These are phyloP conservation scores for Tachina lurida DNA, from an alignment of 2,888 invertebrate species.

Conservation along the genomic window DNA sequence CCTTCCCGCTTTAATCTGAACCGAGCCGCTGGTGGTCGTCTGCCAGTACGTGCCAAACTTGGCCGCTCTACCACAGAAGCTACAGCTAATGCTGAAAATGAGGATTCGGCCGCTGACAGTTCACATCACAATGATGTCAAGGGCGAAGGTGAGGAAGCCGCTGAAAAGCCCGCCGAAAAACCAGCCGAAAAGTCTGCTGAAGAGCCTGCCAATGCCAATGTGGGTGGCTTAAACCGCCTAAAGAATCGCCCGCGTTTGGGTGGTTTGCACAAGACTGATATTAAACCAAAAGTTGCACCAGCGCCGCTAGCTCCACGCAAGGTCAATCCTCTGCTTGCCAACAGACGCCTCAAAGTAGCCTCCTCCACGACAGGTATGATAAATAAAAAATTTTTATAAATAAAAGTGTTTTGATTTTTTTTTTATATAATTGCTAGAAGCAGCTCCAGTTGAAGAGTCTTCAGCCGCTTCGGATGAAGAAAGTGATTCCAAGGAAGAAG, in stretches of 20 bases:
- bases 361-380: slow-evolving; percentile 80
- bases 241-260: slow-evolving; percentile 82
- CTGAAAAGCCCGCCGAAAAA: slow-evolving; percentile 74
- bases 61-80: slow-evolving; percentile 77
- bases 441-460: slow-evolving; percentile 71
- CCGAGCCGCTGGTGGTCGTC: slow-evolving; percentile 78
- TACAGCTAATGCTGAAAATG: slow-evolving; percentile 74
- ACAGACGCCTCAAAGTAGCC: slow-evolving; percentile 80
- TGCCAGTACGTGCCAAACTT: slow-evolving; percentile 80
- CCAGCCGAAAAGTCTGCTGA: slow-evolving; percentile 74
- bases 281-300: slow-evolving; percentile 77
- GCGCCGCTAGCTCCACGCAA: slow-evolving; percentile 78
- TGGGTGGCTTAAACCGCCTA: slow-evolving; percentile 80
- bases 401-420: background rate
- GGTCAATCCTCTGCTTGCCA: slow-evolving; percentile 81
- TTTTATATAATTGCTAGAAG: slow-evolving; percentile 54
- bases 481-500: slow-evolving; percentile 69
- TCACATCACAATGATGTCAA: slow-evolving; percentile 79
- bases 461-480: slow-evolving; percentile 69
- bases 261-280: slow-evolving; percentile 80
- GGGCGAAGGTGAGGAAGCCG: slow-evolving; percentile 72
- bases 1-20: slow-evolving; percentile 81
- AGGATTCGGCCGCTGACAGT: slow-evolving; percentile 78
- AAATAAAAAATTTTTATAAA: background rate
- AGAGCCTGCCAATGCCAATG: slow-evolving; percentile 73